These are phyloP conservation scores for Drosophila nigrodunni DNA, from an alignment of 1,140 invertebrate species.

Conservation along the genomic window DNA sequence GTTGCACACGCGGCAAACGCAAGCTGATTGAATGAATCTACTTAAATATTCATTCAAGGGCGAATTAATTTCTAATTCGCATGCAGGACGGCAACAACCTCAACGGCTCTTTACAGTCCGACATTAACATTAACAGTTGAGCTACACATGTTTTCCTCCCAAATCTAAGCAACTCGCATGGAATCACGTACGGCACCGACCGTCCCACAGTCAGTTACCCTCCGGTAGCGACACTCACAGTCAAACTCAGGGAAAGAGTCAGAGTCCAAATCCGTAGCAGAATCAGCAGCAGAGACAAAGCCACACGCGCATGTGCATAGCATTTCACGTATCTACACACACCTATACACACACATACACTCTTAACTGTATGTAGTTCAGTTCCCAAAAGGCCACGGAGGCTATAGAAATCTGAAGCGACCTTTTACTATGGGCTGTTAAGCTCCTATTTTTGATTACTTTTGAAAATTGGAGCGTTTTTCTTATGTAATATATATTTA, in stretches of 20 bases:
- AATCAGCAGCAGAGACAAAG: background rate
- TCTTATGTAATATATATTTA: too few relatives aligned
- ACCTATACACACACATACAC: too few relatives aligned
- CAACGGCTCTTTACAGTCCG: slow-evolving; percentile 53
- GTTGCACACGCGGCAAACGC: slow-evolving; percentile 49
- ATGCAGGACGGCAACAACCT: slow-evolving; percentile 65
- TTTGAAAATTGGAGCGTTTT: too few relatives aligned
- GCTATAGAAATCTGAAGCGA: background rate
- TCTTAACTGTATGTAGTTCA: too few relatives aligned
- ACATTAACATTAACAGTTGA: slow-evolving; percentile 77
- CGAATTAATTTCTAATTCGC: slow-evolving; percentile 83
- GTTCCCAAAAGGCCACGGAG: background rate
- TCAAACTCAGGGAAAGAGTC: background rate
- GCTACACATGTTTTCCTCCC: slow-evolving; percentile 80
- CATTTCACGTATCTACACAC: background rate
- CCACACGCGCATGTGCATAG: slow-evolving; percentile 6
- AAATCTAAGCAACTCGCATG: slow-evolving; percentile 74
- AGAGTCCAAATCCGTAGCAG: too few relatives aligned
- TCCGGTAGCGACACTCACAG: background rate
- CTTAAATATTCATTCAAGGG: slow-evolving; percentile 62
- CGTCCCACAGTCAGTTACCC: slow-evolving; percentile 2
- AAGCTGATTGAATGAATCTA: slow-evolving; percentile 40
- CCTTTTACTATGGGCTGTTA: too few relatives aligned
- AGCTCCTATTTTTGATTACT: too few relatives aligned
- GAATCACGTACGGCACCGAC: slow-evolving; percentile 64